Conservation (phyloP, 1,140 invertebrate genomes). For the Caenorhabditis briggsae region DNA sequence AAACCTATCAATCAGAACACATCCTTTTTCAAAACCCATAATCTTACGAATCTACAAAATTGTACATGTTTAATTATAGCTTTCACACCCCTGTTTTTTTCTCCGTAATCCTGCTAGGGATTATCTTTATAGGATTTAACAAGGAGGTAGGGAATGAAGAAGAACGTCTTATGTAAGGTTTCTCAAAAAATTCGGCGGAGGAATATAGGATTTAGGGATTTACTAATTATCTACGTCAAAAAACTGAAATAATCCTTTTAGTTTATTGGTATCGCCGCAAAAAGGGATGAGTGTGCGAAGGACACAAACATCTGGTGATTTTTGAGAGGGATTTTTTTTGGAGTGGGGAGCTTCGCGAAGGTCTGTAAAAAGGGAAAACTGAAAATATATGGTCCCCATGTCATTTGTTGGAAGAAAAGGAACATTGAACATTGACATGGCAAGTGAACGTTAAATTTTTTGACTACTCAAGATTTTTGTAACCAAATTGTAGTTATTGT, state of each 20-base stretch:
- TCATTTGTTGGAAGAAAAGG: too few species aligned
- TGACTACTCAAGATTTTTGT: too few species aligned
- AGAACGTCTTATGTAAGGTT: not conserved
- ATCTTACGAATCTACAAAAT: constrained; percentile 19
- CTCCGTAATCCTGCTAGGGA: not conserved
- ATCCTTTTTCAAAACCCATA: not conserved
- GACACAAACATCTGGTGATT: not conserved
- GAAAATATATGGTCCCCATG: too few species aligned
- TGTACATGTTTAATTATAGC: constrained; percentile 37
- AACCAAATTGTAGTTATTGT: too few species aligned
- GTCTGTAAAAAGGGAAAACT: too few species aligned
- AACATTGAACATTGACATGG: too few species aligned
- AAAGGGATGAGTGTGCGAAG: not conserved
- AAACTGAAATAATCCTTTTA: constrained; percentile 5
- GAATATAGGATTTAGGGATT: not conserved
- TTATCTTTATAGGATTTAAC: constrained; percentile 21
- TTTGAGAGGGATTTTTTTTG: too few species aligned
- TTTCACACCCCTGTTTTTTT: not conserved
- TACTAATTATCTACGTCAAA: not conserved
- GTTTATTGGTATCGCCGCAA: not conserved
- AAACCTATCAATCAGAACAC: not conserved
- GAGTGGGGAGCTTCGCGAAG: too few species aligned
- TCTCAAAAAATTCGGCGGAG: not conserved
- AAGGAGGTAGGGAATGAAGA: not conserved
- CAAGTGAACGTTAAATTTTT: too few species aligned